phyloP scores from a whole-genome alignment of 2,113 vertebrate genomes.

The Python bivittatus region DNA sequence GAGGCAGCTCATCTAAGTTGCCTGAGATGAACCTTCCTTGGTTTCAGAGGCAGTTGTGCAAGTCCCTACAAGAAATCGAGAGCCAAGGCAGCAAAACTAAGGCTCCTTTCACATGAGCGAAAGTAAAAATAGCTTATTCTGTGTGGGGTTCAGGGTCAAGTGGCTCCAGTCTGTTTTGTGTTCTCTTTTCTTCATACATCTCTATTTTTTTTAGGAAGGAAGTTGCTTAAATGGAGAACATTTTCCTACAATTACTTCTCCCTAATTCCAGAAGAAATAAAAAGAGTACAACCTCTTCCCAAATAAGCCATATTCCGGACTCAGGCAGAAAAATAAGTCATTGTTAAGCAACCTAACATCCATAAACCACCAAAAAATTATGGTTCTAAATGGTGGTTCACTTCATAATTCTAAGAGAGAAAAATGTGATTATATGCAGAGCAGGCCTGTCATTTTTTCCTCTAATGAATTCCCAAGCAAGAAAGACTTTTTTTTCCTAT shows the following conservation, averaged over 20 bases:
- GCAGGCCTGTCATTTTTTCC: too few relatives aligned
- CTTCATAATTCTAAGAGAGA: too few relatives aligned
- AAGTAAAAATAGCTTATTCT: not conserved
- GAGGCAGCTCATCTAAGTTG: slow-evolving; percentile 44
- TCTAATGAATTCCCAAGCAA: too few relatives aligned
- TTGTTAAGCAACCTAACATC: too few relatives aligned
- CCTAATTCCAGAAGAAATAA: too few relatives aligned
- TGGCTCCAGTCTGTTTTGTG: not conserved
- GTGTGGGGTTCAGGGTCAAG: not conserved
- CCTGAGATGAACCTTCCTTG: slow-evolving; percentile 64
- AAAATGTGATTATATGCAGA: too few relatives aligned
- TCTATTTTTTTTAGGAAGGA: not conserved
- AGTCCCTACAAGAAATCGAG: not conserved
- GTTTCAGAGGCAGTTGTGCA: slow-evolving; percentile 43
- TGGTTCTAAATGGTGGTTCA: not conserved
- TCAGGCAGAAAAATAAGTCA: not conserved
- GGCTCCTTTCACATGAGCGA: not conserved
- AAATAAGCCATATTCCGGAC: not conserved
- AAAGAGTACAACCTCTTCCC: too few relatives aligned
- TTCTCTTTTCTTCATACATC: not conserved
- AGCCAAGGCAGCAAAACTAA: not conserved
- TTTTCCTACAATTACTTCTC: too few relatives aligned
- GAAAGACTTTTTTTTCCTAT: too few relatives aligned
- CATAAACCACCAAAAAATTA: not conserved
- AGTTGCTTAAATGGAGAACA: too few relatives aligned